These are phyloP conservation scores for Hippocampus guttulatus DNA, from an alignment of 2,113 vertebrate species.

Conservation along the genomic window DNA sequence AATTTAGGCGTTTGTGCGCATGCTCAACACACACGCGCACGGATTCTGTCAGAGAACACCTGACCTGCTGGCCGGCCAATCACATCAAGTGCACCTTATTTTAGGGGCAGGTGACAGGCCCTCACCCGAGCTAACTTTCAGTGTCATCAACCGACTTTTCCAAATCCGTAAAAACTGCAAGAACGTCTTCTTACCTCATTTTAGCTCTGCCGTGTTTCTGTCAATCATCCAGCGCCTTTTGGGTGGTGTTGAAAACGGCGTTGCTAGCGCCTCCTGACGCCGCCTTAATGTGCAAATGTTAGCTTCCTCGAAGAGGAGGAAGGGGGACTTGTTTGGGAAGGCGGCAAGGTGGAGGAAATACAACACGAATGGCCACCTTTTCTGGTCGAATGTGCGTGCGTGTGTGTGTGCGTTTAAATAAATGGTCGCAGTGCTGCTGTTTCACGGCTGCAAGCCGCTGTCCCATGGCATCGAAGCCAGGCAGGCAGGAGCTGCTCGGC, in stretches of 20 bases:
- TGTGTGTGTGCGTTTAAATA: conserved; percentile 1
- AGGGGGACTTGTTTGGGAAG: conserved; percentile 7
- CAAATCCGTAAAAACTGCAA: conserved; percentile 8
- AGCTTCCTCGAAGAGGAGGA: neutral
- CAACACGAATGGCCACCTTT: conserved; percentile 44
- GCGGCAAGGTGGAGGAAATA: conserved; percentile 51
- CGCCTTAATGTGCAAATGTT: conserved; percentile 56
- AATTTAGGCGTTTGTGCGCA: neutral
- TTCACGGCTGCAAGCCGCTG: conserved; percentile 48
- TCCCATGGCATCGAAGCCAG: conserved; percentile 39
- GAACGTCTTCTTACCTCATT: conserved; percentile 68
- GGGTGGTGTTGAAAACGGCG: conserved; percentile 2
- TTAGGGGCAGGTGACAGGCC: neutral
- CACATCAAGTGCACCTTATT: conserved; percentile 15
- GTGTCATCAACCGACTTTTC: neutral
- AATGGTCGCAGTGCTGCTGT: conserved; percentile 30
- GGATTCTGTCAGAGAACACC: conserved; percentile 26
- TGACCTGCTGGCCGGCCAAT: conserved; percentile 27
- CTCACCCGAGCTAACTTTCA: neutral
- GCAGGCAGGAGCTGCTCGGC: conserved; percentile 41
- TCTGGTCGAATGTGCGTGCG: conserved; percentile 15
- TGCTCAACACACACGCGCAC: neutral
- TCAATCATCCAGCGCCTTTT: conserved; percentile 15
- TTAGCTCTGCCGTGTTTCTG: conserved; percentile 31
- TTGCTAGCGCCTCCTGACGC: conserved; percentile 23